These are phyloP conservation scores for Penaeus japonicus DNA, from an alignment of 1,140 invertebrate species.

Conservation along the genomic window DNA sequence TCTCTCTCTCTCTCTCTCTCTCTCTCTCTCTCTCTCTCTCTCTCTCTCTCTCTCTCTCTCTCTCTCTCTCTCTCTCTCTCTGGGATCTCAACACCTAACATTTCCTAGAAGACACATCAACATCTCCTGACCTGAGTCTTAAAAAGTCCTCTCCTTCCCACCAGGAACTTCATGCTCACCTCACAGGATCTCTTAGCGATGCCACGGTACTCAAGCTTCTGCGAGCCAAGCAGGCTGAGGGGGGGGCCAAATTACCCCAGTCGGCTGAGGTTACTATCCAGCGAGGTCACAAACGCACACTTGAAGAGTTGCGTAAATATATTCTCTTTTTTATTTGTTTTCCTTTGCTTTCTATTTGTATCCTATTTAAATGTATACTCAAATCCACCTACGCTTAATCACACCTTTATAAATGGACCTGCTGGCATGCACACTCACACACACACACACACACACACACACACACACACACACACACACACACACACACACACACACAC, in stretches of 20 bases:
- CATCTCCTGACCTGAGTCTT: background rate
- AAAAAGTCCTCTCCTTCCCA: background rate
- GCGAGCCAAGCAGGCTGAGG: background rate
- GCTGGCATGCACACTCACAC: too few relatives aligned
- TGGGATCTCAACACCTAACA: too few relatives aligned
- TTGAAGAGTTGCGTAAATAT: conserved; percentile 17
- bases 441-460: too few relatives aligned
- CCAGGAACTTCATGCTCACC: conserved; percentile 41
- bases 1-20: too few relatives aligned
- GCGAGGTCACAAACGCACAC: conserved; percentile 19
- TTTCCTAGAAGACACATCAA: too few relatives aligned
- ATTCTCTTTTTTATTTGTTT: background rate
- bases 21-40: too few relatives aligned
- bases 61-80: too few relatives aligned
- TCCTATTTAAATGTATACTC: background rate
- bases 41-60: too few relatives aligned
- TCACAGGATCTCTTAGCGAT: conserved; percentile 34
- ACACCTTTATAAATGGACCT: too few relatives aligned
- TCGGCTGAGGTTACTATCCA: conserved; percentile 28
- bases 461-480: too few relatives aligned
- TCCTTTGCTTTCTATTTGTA: background rate
- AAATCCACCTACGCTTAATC: too few relatives aligned
- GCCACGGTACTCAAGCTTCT: conserved; percentile 15
- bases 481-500: too few relatives aligned
- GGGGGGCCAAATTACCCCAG: background rate